Base-by-base conservation (phyloP, 2,888 invertebrate species). In the Cephus sareptanus region DNA sequence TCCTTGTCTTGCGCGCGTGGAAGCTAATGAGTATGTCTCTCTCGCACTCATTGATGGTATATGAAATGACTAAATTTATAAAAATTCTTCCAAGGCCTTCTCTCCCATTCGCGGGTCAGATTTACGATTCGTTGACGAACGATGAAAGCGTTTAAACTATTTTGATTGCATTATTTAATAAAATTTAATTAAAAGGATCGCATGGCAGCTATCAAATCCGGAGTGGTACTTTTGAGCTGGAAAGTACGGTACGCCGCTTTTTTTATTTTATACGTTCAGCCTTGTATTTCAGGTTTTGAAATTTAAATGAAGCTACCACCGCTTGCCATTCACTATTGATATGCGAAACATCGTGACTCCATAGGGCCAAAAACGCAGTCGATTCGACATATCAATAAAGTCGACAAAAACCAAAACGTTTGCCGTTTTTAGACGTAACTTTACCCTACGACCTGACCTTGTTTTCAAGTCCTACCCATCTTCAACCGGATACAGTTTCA, bases 211-310 rank as follows among this genome's bases (percentile, higher is more conserved):
- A 56, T 56, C 23, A 23, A 56, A 56, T 23, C 56, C 9, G 23
- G 56, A 56, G 56, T 56, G 23, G 23, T 23, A 56, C 23, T 56
- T 56, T 56, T 23, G 23, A 56, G 23, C 23, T 56, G 56, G 56
- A 56, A 23, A 88, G 87, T 87, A 88, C 86, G 83, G 85, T 87
- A 87, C 87, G 87, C 86, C 87, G 85, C 83, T 81, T 85, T 85
- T 88, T 87, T 86, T 87, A 88, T 88, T 87, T 87, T 87, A 86
- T 85, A 87, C 86, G 83, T 84, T 85, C 87, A 87, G 88, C 84
- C 86, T 87, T 85, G 87, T 86, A 87, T 87, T 87, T 86, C 86
- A 87, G 84, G 85, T 88, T 88, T 88, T 88, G 85, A 88, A 88
- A 87, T 88, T 88, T 87, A 88, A 88, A 88, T 87, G 87, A 86